Evolutionary conservation across 2,888 invertebrate genomes (phyloP).

Genomic region (Balanococcus diminutus): DNA sequence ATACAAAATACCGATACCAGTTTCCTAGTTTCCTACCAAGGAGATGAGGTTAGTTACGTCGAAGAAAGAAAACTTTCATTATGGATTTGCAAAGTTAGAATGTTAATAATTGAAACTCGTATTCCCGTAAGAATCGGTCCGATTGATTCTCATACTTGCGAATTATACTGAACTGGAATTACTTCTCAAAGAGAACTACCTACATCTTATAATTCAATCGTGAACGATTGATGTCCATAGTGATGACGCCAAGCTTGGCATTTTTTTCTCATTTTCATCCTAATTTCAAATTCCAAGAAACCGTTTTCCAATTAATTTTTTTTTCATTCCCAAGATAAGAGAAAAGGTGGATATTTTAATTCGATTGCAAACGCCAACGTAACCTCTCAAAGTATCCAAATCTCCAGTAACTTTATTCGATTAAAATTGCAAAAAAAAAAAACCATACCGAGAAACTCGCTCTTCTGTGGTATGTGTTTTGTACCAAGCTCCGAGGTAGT

Average conservation of each 20-base stretch:
- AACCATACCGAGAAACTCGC: background rate
- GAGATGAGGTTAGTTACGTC: too few relatives aligned
- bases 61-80: constrained; percentile 13
- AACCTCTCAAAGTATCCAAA: background rate
- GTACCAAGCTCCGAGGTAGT: background rate
- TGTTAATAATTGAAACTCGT: constrained; percentile 14
- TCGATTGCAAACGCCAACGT: background rate
- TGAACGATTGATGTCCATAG: background rate
- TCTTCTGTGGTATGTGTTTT: background rate
- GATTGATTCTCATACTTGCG: background rate
- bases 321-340: background rate
- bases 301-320: background rate
- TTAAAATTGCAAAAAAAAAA: background rate
- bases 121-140: background rate
- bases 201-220: too few relatives aligned
- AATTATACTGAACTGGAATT: background rate
- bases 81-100: background rate
- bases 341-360: background rate
- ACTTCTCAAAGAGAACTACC: background rate
- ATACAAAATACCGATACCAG: background rate
- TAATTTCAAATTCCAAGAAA: background rate
- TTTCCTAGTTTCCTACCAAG: background rate
- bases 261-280: background rate
- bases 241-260: too few relatives aligned
- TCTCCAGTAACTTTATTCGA: background rate